Base-by-base conservation (phyloP, 2,113 vertebrate species). In the Danio rerio region DNA sequence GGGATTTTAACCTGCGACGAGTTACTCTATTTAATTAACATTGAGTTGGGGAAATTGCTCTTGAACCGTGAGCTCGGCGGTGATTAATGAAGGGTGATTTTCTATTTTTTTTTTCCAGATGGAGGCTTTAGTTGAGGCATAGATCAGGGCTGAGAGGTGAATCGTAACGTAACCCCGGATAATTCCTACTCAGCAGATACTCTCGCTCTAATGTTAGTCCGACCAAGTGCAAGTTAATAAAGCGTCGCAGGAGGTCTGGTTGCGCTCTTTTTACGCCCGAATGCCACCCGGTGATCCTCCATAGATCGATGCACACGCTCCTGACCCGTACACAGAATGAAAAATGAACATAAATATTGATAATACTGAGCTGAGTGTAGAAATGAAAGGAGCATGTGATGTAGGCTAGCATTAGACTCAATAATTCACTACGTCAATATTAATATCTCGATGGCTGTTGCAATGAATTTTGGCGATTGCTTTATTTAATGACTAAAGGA, bases 131-230 rank as follows among this genome's bases (percentile, higher is more conserved):
- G 66, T 88, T 70, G 86, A 89, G 78, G 72, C 72, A 65, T 66
- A 43, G 69, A 89, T 89, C 73, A 31, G 83, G 58, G 74, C 68
- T 89, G 72, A 85, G 81, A 82, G 63, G 69, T 85, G 83, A 72
- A 52, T 72, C 56, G 50, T 75, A 63, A 75, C 87, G 56, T 87
- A 81, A 86, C 88, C 86, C 75, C 72, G 70, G 58, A 72, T 81
- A 59, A 73, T 59, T 88, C 5, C 55, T 81, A 69, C 16, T 88
- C 86, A 90, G 88, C 88, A 89, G 59, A 86, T 86, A 50, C 63
- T 68, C 65, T n/a, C n/a, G 16, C 65, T 68, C 42, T 68, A 68
- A 68, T 68, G 43, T 52, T 71, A 71, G 68, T 49, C 21, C 6
- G n/a, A 18, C 16, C 15, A 9, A 70, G 45, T 55, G 16, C 31